These are phyloP conservation scores for Anarrhichthys ocellatus DNA, from an alignment of 2,113 vertebrate genomes.

Conservation along the genomic window DNA sequence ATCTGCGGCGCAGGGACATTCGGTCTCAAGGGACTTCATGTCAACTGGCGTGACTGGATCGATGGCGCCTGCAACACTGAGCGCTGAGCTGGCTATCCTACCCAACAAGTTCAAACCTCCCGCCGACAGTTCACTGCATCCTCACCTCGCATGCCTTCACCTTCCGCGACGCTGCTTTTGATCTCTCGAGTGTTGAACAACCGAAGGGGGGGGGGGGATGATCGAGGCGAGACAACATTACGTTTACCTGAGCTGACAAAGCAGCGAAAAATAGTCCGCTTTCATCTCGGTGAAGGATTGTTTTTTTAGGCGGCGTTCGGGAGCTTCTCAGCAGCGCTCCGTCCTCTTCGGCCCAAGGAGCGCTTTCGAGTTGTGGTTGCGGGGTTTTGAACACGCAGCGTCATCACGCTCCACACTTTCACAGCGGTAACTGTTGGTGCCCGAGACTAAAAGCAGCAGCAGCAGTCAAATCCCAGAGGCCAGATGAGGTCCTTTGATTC, in stretches of 20 bases:
- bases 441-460: constrained; percentile 38
- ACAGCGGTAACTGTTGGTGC: constrained; percentile 33
- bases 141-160: constrained; percentile 40
- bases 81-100: constrained; percentile 54
- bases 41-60: constrained; percentile 68
- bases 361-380: constrained; percentile 39
- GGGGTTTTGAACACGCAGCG: constrained; percentile 47
- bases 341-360: constrained; percentile 37
- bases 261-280: constrained; percentile 66
- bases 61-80: constrained; percentile 50
- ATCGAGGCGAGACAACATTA: constrained; percentile 56
- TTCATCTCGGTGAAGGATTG: constrained; percentile 61
- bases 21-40: constrained; percentile 55
- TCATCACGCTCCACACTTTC: constrained; percentile 42
- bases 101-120: constrained; percentile 51
- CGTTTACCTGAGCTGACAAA: constrained; percentile 51
- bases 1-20: constrained; percentile 64
- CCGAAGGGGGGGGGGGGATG: constrained; percentile 27
- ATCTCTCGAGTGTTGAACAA: constrained; percentile 62
- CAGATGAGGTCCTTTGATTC: constrained; percentile 62
- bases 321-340: constrained; percentile 5
- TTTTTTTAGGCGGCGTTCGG: constrained; percentile 42
- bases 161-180: constrained; percentile 49
- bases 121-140: constrained; percentile 48
- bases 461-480: constrained; percentile 49